Conservation (phyloP, 92 coral and sea anemone species). For the Palythoa grandiflora region DNA sequence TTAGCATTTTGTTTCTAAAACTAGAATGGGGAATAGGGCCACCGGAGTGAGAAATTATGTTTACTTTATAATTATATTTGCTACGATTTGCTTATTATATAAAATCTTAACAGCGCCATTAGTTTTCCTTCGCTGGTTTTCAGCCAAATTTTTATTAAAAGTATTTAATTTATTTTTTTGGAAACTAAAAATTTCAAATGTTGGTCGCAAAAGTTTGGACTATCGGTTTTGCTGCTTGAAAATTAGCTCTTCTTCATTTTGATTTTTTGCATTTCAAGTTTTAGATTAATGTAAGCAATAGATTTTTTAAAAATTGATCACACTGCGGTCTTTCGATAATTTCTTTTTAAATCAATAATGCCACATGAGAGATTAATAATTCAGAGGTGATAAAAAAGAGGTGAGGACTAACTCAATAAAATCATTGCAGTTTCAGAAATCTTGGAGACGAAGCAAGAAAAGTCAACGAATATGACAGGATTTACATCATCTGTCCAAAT, state of each 20-base stretch:
- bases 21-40: neutral
- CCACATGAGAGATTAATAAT: too few relatives aligned
- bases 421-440: constrained; percentile 21
- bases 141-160: neutral
- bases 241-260: too few relatives aligned
- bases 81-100: neutral
- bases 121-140: constrained; percentile 18
- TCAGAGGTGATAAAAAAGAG: too few relatives aligned
- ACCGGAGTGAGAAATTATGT: neutral
- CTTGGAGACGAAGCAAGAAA: constrained; percentile 38
- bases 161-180: neutral
- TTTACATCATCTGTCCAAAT: constrained; percentile 26
- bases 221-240: too few relatives aligned
- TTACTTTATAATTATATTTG: neutral
- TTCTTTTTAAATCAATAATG: too few relatives aligned
- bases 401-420: neutral
- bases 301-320: too few relatives aligned
- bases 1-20: too few relatives aligned
- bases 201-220: neutral
- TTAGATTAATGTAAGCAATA: too few relatives aligned
- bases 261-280: too few relatives aligned
- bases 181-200: neutral
- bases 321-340: too few relatives aligned
- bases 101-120: constrained; percentile 15
- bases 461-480: constrained; percentile 6